phyloP scores from a whole-genome alignment of 2,113 vertebrate genomes.

The Zosterops lateralis region DNA sequence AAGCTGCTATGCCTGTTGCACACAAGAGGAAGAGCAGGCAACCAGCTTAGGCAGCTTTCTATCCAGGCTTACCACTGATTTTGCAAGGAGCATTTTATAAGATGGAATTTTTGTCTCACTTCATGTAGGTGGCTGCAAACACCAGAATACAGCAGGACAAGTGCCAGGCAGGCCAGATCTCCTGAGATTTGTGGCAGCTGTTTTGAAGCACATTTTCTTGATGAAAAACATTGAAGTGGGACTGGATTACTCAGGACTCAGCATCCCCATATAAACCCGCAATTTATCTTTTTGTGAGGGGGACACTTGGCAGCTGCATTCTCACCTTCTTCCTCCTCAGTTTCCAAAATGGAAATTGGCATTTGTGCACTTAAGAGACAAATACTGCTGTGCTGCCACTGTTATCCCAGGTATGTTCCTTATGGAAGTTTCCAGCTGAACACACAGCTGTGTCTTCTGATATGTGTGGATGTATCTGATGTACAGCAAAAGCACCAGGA shows the following conservation, averaged over 20 bases:
- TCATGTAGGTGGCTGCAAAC: neutral
- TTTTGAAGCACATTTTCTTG: neutral
- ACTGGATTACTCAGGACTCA: neutral
- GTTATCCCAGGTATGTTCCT: fast-evolving
- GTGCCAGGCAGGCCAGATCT: neutral
- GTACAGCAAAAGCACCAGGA: neutral
- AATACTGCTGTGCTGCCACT: neutral
- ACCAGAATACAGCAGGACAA: neutral
- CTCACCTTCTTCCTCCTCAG: neutral
- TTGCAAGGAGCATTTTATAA: neutral
- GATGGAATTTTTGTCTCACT: neutral
- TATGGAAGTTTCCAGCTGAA: neutral
- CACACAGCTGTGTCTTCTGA: neutral
- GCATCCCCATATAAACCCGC: neutral
- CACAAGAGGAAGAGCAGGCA: neutral
- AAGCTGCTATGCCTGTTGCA: neutral
- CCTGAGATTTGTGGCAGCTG: neutral
- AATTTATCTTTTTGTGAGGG: neutral
- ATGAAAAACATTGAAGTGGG: neutral
- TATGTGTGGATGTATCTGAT: fast-evolving
- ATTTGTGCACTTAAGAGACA: neutral
- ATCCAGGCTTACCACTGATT: neutral
- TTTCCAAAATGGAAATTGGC: neutral
- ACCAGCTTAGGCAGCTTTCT: neutral
- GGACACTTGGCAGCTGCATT: neutral